Conservation (phyloP, 1,140 invertebrate genomes). For the Phenacoccus solenopsis region DNA sequence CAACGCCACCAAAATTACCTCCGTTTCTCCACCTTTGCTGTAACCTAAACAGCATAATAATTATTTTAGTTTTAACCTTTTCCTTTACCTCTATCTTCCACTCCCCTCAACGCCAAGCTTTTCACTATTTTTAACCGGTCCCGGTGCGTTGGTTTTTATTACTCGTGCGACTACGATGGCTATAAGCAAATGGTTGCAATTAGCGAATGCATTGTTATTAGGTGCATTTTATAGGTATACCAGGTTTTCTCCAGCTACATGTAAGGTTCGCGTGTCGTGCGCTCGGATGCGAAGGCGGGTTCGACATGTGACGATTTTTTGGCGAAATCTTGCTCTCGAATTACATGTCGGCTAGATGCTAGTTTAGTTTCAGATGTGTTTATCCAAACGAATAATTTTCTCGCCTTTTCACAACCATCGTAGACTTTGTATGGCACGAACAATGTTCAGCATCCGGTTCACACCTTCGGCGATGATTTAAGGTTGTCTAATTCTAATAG, state of each 20-base stretch:
- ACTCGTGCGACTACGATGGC: background rate
- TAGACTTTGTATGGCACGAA: no score
- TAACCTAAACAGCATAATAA: conserved; percentile 8
- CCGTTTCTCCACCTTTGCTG: background rate
- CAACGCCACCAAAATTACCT: conserved; percentile 11
- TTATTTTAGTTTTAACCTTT: conserved; percentile 10
- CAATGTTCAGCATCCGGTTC: no score
- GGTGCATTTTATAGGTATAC: background rate
- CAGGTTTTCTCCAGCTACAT: no score
- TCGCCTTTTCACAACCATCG: no score
- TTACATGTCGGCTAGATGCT: no score
- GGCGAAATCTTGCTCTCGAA: no score
- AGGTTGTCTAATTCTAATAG: no score
- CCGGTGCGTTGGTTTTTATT: background rate
- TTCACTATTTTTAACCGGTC: conserved; percentile 5
- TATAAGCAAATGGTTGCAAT: background rate
- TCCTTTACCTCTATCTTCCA: background rate
- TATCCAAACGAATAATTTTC: no score
- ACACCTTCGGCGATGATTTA: no score
- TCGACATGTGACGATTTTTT: background rate
- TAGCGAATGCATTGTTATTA: conserved; percentile 10
- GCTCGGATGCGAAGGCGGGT: no score
- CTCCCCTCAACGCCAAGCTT: background rate
- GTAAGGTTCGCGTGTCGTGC: no score
- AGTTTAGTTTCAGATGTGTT: no score